These are phyloP conservation scores for Zoanthus solanderi DNA, from an alignment of 92 coral and sea anemone species.

Conservation along the genomic window DNA sequence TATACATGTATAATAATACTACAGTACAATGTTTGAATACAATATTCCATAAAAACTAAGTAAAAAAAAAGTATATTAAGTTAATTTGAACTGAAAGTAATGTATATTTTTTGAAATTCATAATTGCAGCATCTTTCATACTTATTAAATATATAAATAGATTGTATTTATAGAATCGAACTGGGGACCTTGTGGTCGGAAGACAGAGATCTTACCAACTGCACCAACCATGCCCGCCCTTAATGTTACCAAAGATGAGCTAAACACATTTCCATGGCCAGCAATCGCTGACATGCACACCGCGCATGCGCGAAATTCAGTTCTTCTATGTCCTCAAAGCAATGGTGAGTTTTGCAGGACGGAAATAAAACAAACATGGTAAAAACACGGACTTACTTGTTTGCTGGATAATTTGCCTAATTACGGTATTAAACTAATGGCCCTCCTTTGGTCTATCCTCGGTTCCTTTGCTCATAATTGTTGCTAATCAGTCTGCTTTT, in stretches of 20 bases:
- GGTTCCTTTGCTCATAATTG: background rate
- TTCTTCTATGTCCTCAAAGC: background rate
- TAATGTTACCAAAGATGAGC: too few species aligned
- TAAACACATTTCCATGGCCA: background rate
- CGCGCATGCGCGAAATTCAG: background rate
- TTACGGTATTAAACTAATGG: background rate
- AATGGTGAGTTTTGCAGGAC: background rate
- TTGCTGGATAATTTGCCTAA: background rate
- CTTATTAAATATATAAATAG: background rate
- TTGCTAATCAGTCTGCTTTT: constrained; percentile 3
- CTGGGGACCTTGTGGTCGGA: too few species aligned
- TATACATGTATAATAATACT: too few species aligned
- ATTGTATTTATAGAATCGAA: background rate
- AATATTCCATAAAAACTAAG: too few species aligned
- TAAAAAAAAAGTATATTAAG: too few species aligned
- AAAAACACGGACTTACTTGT: constrained; percentile 14
- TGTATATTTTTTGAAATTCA: too few species aligned
- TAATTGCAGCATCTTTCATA: too few species aligned
- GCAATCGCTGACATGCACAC: constrained; percentile 10
- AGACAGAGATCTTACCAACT: too few species aligned
- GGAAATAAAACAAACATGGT: background rate
- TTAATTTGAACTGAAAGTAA: too few species aligned
- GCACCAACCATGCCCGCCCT: too few species aligned
- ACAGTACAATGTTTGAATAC: too few species aligned
- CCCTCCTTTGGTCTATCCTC: background rate